Percentiles rank a stretch among this genome's conserved stretches.
Evolutionary conservation across 2,888 invertebrate species (phyloP).

Genomic region (Drosophila greeni): DNA sequence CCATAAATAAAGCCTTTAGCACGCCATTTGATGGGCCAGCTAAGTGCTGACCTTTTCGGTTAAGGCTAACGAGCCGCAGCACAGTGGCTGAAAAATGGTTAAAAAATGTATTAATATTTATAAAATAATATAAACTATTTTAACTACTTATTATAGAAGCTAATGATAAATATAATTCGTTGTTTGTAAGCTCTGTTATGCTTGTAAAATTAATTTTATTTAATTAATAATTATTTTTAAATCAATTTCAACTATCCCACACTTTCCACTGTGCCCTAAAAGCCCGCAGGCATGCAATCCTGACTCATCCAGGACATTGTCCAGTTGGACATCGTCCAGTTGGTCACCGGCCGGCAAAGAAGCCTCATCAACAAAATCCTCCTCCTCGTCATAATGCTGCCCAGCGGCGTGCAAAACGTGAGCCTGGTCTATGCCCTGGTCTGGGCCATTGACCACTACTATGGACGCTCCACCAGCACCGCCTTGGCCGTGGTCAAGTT

Average conservation of each 20-base stretch:
- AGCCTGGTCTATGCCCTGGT: conserved; percentile 70
- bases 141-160: no score
- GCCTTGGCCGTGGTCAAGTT: conserved; percentile 65
- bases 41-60: conserved; percentile 7
- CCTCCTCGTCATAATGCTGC: conserved; percentile 27
- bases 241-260: neutral
- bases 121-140: neutral
- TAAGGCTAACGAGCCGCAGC: conserved; percentile 16
- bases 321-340: conserved; percentile 25
- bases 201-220: fast-evolving
- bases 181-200: neutral
- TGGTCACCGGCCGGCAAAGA: neutral
- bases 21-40: conserved; percentile 19
- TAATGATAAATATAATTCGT: neutral
- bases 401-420: conserved; percentile 53
- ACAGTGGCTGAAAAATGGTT: neutral
- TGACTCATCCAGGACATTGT: neutral
- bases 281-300: neutral
- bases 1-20: conserved; percentile 9
- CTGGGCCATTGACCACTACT: conserved; percentile 72
- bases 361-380: conserved; percentile 3
- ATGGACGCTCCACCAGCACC: conserved; percentile 52
- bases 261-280: neutral
- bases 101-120: neutral
- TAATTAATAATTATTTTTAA: neutral